Evolutionary conservation across 1,140 invertebrate species (phyloP), one percentile per base, ranked within the genome.

Genomic region (Dendroctonus ponderosae): DNA sequence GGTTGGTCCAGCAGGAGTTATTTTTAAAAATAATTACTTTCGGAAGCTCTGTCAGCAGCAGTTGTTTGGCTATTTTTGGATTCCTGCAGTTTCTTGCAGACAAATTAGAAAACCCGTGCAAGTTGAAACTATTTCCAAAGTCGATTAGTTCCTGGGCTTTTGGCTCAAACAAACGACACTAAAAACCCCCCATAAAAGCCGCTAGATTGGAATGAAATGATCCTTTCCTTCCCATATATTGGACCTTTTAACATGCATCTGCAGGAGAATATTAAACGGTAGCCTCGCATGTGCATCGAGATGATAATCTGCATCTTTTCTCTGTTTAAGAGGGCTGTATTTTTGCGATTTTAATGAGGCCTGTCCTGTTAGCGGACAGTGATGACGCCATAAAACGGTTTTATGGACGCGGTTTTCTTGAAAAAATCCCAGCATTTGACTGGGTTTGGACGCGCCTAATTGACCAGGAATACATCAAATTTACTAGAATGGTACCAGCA

Each of bases 1-100:
- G 26, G 46, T 14, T 48, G 46, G 5, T 48, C 11, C 14, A 48
- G 46, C 14, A 14, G 46, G 37, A 41, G 11, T 56, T 71, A 71
- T 72, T 72, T 72, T 68, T 69, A 72, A 72, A 72, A 72, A 72
- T 70, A 72, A 72, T 72, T 72, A 72, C 68, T 72, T 68, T 68
- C 71, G 71, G 71, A 72, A 70, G 71, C 71, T 72, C 68, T 61
- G 67, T 52, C 68, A 62, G 9, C 57, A 53, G 39, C 64, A 44
- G 53, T 37, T 40, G 53, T 58, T 58, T 15, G 42, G 54, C 39
- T 70, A 70, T 70, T 70, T 70, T 60, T 42, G 53, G 66, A 26
- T 3, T 60, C 15, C 46, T 48, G n/a, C 48, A 66, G 41, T 59
- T 70, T 66, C 63, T 66, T 61, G 38, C 11, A 71, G 69, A 70